Base-by-base conservation (phyloP, 2,888 invertebrate species). In the Brachypterus glaber region DNA sequence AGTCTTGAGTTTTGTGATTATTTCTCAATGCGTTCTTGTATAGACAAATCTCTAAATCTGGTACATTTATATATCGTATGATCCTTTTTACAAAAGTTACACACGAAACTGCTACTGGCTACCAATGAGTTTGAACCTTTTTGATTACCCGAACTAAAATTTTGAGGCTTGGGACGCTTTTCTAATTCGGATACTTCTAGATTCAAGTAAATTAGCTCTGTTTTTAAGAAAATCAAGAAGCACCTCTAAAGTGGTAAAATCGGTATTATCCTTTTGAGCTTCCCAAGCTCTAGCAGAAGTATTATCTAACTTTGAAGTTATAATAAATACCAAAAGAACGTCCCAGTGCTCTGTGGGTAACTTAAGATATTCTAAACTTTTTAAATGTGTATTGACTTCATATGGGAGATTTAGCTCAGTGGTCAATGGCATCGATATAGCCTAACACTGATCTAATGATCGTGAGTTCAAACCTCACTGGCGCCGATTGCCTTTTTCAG, bases 311-410 rank as follows among this genome's bases (percentile, higher is more conserved):
- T 24, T 24, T 24, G 24, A 24, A n/a, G 24, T 24, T 8, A 24
- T n/a, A n/a, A 24, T 24, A 24, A 8, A 24, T n/a, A 24, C 24
- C n/a, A 24, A 24, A 8, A 24, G n/a, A 24, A 24, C 24, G 24
- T 24, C 24, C 24, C 24, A 24, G n/a, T 24, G 24, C 24, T n/a
- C 24, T 24, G n/a, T n/a, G n/a, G n/a, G n/a, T n/a, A n/a, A n/a
- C n/a, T n/a, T n/a, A n/a, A n/a, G n/a, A n/a, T n/a, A n/a, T n/a
- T n/a, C n/a, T n/a, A n/a, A n/a, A n/a, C n/a, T n/a, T n/a, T n/a
- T n/a, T n/a, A n/a, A n/a, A n/a, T n/a, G 24, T 24, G 24, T 24
- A 24, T n/a, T n/a, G n/a, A n/a, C n/a, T n/a, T n/a, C n/a, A n/a
- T n/a, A n/a, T n/a, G n/a, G n/a, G n/a, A n/a, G n/a, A n/a, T n/a